These are phyloP conservation scores for Drosophila dunni DNA, from an alignment of 1,140 invertebrate genomes.

Conservation along the genomic window DNA sequence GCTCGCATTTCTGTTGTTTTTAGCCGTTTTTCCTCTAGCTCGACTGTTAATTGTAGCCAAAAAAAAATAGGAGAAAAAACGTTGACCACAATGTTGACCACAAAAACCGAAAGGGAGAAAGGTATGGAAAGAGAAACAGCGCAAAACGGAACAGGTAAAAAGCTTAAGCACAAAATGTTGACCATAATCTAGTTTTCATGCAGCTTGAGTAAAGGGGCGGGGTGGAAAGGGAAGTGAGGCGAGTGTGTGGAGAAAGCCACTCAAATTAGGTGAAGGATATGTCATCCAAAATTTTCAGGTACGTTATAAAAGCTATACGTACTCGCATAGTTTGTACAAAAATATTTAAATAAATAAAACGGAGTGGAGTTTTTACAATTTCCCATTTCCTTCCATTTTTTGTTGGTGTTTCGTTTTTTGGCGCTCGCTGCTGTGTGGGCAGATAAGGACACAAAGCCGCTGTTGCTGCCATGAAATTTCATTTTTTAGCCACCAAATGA, in stretches of 20 bases:
- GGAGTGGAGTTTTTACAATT: background rate
- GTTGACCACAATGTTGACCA: slow-evolving; percentile 55
- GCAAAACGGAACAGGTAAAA: slow-evolving; percentile 5
- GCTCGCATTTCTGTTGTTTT: slow-evolving; percentile 31
- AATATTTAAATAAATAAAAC: slow-evolving; percentile 52
- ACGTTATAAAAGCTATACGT: slow-evolving; percentile 12
- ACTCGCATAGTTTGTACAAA: background rate
- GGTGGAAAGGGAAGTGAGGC: too few relatives aligned
- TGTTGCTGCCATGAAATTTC: slow-evolving; percentile 38
- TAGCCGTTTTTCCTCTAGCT: slow-evolving; percentile 18
- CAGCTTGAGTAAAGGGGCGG: background rate
- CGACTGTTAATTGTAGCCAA: slow-evolving; percentile 62
- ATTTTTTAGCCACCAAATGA: slow-evolving; percentile 27
- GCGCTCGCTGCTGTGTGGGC: slow-evolving; percentile 3
- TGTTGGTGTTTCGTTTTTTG: background rate
- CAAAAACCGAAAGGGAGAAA: slow-evolving; percentile 11
- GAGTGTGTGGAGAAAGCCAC: slow-evolving; percentile 4
- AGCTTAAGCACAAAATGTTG: slow-evolving; percentile 59
- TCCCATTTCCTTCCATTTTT: slow-evolving; percentile 1
- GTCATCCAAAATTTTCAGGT: slow-evolving; percentile 29
- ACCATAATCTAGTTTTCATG: slow-evolving; percentile 70
- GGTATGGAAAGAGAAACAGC: background rate
- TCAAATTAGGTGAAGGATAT: slow-evolving; percentile 78
- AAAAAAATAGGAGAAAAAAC: slow-evolving; percentile 12
- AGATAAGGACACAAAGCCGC: slow-evolving; percentile 18